A percentile compares a stretch with the other conserved stretches of the same genome.
phyloP scores from a whole-genome alignment of 1,140 invertebrate species.

The Frieseomelitta varia region DNA sequence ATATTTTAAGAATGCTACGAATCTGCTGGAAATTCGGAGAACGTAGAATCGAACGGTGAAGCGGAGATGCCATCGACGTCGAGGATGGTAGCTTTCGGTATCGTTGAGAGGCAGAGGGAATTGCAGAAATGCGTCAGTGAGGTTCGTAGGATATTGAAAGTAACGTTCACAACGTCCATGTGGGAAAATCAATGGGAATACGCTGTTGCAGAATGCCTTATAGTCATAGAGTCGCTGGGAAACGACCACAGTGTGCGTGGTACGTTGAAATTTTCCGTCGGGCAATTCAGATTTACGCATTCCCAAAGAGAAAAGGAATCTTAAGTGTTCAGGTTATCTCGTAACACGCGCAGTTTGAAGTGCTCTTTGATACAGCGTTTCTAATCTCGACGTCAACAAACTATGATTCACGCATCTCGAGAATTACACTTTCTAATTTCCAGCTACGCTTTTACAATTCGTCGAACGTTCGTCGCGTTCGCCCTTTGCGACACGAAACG shows the following conservation, averaged over 20 bases:
- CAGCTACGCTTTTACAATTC: background rate
- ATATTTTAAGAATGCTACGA: background rate
- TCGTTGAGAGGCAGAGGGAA: background rate
- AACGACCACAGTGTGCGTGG: background rate
- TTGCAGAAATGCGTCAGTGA: background rate
- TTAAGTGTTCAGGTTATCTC: background rate
- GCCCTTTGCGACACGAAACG: background rate
- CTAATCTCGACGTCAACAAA: background rate
- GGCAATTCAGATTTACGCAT: background rate
- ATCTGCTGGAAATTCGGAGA: background rate
- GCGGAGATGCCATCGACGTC: too few species aligned
- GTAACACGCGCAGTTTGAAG: background rate
- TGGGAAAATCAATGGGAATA: constrained; percentile 22
- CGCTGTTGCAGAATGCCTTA: constrained; percentile 6
- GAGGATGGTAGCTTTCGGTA: background rate
- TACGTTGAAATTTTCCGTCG: background rate
- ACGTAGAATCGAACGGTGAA: background rate
- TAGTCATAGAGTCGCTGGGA: background rate
- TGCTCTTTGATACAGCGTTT: background rate
- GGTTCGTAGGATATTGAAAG: constrained; percentile 32
- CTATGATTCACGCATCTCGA: background rate
- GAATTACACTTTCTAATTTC: background rate
- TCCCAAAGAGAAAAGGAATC: background rate
- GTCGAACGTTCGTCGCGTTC: background rate
- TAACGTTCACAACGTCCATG: constrained; percentile 36